These are phyloP conservation scores for Sturmia bella DNA, from an alignment of 2,888 invertebrate genomes.

Conservation along the genomic window DNA sequence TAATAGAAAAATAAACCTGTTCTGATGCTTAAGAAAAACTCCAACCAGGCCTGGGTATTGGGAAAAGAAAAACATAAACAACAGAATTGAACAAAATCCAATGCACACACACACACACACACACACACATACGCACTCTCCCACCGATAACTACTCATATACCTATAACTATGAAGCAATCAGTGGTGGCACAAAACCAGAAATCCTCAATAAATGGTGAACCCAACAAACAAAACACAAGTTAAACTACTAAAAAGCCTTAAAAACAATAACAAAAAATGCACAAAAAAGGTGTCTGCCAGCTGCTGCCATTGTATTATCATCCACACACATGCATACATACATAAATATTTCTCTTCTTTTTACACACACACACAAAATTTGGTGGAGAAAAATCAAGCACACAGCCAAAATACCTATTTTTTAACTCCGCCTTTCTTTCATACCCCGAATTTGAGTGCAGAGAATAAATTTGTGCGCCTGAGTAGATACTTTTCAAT, in stretches of 20 bases:
- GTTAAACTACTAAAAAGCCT: constrained; percentile 35
- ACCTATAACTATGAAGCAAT: neutral
- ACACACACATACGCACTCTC: neutral
- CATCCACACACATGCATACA: too few species aligned
- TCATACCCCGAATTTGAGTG: constrained; percentile 51
- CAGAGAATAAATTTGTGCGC: constrained; percentile 32
- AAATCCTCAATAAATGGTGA: constrained; percentile 69
- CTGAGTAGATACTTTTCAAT: constrained; percentile 47
- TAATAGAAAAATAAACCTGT: constrained; percentile 54
- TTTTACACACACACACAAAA: neutral
- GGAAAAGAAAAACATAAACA: constrained; percentile 41
- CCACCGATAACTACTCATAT: neutral
- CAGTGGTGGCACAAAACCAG: constrained; percentile 45
- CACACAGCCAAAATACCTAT: constrained; percentile 21
- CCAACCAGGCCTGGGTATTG: constrained; percentile 66
- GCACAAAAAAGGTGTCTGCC: constrained; percentile 8
- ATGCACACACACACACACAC: neutral
- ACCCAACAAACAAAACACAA: constrained; percentile 58
- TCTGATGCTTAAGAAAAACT: constrained; percentile 48
- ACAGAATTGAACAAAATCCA: constrained; percentile 48
- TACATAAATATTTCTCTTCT: neutral
- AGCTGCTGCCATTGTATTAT: constrained; percentile 22
- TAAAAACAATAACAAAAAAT: constrained; percentile 35
- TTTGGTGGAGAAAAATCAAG: constrained; percentile 38
- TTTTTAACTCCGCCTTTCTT: constrained; percentile 74